A percentile compares a stretch with the other conserved stretches of the same genome.
phyloP scores from a whole-genome alignment of 2,797 vertebrate species.

The Pampus argenteus region DNA sequence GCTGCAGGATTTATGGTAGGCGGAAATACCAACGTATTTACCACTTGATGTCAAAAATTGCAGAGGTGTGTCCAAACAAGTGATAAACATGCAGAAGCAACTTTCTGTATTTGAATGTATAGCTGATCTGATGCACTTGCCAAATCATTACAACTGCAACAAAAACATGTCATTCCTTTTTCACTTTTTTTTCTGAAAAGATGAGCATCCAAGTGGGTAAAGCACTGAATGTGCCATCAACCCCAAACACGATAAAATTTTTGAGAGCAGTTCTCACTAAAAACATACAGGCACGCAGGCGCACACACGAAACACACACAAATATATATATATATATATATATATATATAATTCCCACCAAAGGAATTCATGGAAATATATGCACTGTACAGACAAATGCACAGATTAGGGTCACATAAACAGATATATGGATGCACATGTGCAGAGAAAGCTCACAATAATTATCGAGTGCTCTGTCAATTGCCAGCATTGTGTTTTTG shows the following conservation, averaged over 20 bases:
- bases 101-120: background rate
- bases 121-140: background rate
- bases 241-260: background rate
- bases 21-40: constrained; percentile 25
- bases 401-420: constrained; percentile 5
- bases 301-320: no score
- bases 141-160: background rate
- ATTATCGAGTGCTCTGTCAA: constrained; percentile 29
- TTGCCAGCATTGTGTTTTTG: constrained; percentile 38
- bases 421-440: constrained; percentile 10
- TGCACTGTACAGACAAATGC: background rate
- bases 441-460: constrained; percentile 27
- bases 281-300: background rate
- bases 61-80: constrained; percentile 25
- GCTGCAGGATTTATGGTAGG: constrained; percentile 34
- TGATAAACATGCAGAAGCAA: constrained; percentile 8
- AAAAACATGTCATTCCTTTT: background rate
- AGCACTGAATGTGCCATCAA: background rate
- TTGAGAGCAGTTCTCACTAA: background rate
- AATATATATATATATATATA: no score
- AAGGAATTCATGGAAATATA: constrained; percentile 7
- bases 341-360: no score
- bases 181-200: background rate
- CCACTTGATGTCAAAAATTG: constrained; percentile 37
- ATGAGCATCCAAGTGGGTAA: background rate